Percentiles rank a stretch among this genome's conserved stretches.
Evolutionary conservation across 2,888 invertebrate genomes (phyloP).

Genomic region (Apodemia duryi): DNA sequence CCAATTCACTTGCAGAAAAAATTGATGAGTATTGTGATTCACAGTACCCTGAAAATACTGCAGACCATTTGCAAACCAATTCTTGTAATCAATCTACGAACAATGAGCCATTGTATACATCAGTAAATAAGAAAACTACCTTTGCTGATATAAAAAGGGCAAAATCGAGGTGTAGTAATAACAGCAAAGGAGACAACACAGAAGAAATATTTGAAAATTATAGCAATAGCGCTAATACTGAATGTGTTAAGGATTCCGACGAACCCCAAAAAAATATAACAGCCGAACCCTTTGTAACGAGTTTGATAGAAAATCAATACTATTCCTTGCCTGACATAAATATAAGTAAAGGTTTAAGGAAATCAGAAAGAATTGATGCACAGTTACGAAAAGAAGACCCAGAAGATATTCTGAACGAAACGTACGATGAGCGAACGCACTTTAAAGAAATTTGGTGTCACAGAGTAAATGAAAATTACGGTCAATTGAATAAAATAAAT

Average conservation of each 20-base stretch:
- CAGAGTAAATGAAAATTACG: constrained; percentile 58
- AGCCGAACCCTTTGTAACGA: constrained; percentile 71
- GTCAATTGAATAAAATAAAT: constrained; percentile 60
- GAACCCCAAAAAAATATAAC: constrained; percentile 68
- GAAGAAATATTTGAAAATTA: constrained; percentile 50
- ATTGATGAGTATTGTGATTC: constrained; percentile 76
- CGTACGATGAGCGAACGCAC: constrained; percentile 68
- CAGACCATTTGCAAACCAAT: constrained; percentile 43
- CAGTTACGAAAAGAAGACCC: constrained; percentile 79
- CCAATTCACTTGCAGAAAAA: constrained; percentile 73
- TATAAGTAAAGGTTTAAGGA: constrained; percentile 83
- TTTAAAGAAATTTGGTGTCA: constrained; percentile 60
- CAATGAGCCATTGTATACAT: constrained; percentile 64
- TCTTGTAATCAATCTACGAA: constrained; percentile 49
- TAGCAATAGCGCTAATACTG: constrained; percentile 54
- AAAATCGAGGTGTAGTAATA: constrained; percentile 54
- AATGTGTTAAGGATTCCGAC: constrained; percentile 47
- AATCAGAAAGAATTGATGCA: constrained; percentile 85
- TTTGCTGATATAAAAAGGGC: constrained; percentile 72
- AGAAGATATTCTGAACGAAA: constrained; percentile 66
- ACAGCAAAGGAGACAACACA: constrained; percentile 54
- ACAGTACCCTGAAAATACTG: constrained; percentile 60
- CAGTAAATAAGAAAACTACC: constrained; percentile 74
- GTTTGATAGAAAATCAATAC: constrained; percentile 83
- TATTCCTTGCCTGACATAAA: constrained; percentile 85